Percentiles rank a stretch among this genome's conserved stretches.
Conservation (phyloP, 2,888 invertebrate species). For the Adelphocoris suturalis region DNA sequence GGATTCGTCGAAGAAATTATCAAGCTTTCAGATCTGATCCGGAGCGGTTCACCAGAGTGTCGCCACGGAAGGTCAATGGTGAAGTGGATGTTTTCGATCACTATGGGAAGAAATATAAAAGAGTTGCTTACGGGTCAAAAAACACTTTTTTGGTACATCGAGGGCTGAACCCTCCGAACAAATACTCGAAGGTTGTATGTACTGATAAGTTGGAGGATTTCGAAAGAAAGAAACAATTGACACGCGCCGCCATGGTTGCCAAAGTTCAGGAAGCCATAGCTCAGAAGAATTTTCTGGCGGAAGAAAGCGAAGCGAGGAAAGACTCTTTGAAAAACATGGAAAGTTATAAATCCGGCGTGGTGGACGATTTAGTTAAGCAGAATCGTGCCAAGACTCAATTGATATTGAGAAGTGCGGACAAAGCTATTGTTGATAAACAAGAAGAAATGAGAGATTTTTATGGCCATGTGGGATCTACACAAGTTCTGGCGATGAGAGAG, state of each 20-base stretch:
- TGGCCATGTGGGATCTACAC: slow-evolving; percentile 45
- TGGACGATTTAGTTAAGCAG: slow-evolving; percentile 37
- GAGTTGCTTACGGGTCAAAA: slow-evolving; percentile 45
- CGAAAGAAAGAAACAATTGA: slow-evolving; percentile 3
- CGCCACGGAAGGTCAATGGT: neutral
- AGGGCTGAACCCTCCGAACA: slow-evolving; percentile 44
- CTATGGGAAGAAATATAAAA: slow-evolving; percentile 49
- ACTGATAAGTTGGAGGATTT: slow-evolving; percentile 35
- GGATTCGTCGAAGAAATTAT: neutral
- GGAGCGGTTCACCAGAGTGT: neutral
- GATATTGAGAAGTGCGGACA: slow-evolving; percentile 40
- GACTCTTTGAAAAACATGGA: slow-evolving; percentile 48
- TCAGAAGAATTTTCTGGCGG: slow-evolving; percentile 39
- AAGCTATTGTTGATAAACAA: slow-evolving; percentile 43
- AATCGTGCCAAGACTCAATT: slow-evolving; percentile 30
- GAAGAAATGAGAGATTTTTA: slow-evolving; percentile 69
- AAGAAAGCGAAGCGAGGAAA: slow-evolving; percentile 58
- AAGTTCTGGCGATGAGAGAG: slow-evolving; percentile 65
- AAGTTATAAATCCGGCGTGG: slow-evolving; percentile 18
- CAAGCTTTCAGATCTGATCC: neutral
- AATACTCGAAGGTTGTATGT: slow-evolving; percentile 12
- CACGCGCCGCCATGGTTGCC: neutral
- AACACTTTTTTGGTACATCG: slow-evolving; percentile 48
- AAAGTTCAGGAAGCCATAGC: neutral
- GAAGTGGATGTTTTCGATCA: slow-evolving; percentile 52